These are phyloP conservation scores for Cyanocitta stelleri DNA, from an alignment of 2,113 vertebrate species.

Conservation along the genomic window DNA sequence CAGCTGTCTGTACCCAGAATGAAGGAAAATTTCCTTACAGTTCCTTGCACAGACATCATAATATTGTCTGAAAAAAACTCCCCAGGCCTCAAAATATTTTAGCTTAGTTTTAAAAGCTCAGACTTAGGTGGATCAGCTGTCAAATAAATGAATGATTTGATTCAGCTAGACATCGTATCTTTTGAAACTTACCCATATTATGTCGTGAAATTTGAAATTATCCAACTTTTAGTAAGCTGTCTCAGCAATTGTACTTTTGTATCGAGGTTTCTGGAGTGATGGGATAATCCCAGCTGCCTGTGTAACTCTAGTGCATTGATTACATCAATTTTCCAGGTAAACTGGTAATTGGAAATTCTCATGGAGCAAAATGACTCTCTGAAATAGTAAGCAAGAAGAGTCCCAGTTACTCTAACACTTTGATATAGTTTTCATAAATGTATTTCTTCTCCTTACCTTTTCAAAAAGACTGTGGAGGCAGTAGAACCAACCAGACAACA, in stretches of 20 bases:
- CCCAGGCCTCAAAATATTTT: not conserved
- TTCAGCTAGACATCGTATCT: not conserved
- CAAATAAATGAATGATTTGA: not conserved
- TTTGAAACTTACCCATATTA: not conserved
- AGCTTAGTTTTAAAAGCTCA: not conserved
- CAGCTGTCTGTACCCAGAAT: not conserved
- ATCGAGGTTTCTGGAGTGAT: not conserved
- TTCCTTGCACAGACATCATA: not conserved
- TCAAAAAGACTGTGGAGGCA: not conserved
- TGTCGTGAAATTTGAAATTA: not conserved
- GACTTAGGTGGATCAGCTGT: not conserved
- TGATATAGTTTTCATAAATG: not conserved
- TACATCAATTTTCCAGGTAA: not conserved
- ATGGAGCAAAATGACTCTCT: not conserved
- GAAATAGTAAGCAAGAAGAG: not conserved
- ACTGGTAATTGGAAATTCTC: not conserved
- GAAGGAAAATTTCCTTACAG: not conserved
- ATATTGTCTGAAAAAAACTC: not conserved
- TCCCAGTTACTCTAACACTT: not conserved
- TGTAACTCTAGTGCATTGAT: not conserved
- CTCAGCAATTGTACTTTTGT: not conserved
- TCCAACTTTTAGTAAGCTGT: not conserved
- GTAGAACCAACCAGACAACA: not conserved
- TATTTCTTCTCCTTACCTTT: not conserved
- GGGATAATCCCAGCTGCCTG: not conserved